Conservation (phyloP, 2,797 vertebrate genomes). For the Hippoglossus hippoglossus region DNA sequence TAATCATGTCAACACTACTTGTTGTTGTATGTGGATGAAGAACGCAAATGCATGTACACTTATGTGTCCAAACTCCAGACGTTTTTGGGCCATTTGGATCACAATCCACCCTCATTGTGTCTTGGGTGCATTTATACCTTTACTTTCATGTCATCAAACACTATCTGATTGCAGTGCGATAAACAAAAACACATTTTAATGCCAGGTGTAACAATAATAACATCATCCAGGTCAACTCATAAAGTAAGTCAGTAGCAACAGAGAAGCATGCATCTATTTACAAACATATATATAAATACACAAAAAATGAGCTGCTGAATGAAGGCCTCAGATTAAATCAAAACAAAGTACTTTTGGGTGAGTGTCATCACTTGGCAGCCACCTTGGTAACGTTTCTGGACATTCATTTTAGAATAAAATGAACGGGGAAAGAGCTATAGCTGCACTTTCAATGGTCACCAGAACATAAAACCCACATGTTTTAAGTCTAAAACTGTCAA, state of each 20-base stretch:
- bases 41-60: too few species aligned
- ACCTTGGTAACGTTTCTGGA: background rate
- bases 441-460: background rate
- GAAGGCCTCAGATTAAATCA: constrained; percentile 41
- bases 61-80: too few species aligned
- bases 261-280: constrained; percentile 29
- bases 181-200: background rate
- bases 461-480: background rate
- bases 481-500: background rate
- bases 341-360: background rate
- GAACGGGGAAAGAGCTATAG: background rate
- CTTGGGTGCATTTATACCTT: background rate
- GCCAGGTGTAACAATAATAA: background rate
- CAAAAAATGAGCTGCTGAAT: constrained; percentile 31
- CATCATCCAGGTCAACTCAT: background rate
- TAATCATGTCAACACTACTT: too few species aligned
- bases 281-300: constrained; percentile 32
- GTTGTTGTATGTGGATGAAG: too few species aligned
- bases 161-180: background rate
- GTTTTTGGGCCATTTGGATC: background rate
- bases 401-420: background rate
- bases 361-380: background rate
- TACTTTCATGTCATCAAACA: background rate
- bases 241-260: background rate
- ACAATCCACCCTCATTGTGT: background rate